A percentile compares a stretch with the other conserved stretches of the same genome.
Conservation (phyloP, 1,140 invertebrate species). For the Heliconius eleuchia region DNA sequence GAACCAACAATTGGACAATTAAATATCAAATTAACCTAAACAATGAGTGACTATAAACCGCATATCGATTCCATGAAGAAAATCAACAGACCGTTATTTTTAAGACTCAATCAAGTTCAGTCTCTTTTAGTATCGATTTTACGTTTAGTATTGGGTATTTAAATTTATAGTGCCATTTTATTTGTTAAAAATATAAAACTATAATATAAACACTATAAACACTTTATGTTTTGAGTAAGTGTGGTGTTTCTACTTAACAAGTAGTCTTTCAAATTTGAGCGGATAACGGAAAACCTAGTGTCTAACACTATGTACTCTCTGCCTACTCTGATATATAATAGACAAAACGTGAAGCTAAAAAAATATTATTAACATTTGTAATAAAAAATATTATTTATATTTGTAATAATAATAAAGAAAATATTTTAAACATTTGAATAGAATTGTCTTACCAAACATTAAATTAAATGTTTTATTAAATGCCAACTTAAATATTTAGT, state of each 20-base stretch:
- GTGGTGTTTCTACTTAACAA: no score
- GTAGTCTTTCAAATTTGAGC: no score
- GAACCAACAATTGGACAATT: background rate
- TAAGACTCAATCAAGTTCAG: conserved; percentile 20
- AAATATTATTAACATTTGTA: no score
- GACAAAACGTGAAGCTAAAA: no score
- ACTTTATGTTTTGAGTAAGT: no score
- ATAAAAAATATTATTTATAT: no score
- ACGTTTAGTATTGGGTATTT: background rate
- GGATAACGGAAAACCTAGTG: no score
- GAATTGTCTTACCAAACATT: background rate
- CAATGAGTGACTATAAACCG: conserved; percentile 14
- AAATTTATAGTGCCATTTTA: background rate
- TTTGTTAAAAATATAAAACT: background rate
- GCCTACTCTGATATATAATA: no score
- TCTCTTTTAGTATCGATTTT: background rate
- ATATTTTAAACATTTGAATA: no score
- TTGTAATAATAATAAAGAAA: no score
- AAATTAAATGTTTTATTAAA: background rate
- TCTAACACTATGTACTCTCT: no score
- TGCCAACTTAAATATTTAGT: background rate
- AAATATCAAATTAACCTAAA: background rate
- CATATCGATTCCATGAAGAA: conserved; percentile 6
- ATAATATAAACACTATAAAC: no score
- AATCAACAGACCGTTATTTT: conserved; percentile 13